Base-by-base conservation (phyloP, 2,888 invertebrate species). In the Scrobipalpa costella region DNA sequence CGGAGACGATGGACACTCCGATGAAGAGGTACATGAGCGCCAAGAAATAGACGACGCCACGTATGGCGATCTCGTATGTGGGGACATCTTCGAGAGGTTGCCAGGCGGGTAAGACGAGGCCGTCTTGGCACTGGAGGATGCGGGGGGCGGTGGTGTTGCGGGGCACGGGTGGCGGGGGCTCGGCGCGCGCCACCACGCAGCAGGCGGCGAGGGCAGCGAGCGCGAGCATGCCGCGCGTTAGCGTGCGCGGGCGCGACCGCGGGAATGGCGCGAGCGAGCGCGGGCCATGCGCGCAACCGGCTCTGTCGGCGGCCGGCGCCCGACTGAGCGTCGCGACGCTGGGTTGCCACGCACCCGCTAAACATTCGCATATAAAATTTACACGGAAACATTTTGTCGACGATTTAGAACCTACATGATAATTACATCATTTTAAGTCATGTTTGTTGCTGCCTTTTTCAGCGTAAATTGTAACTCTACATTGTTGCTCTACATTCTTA, bases 1-100 rank as follows among this genome's bases (percentile, higher is more conserved):
- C 99, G 72, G 99, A 98, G 71, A 99, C 96, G 84, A 99, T 99
- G 73, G 99, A 99, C 57, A 99, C 99, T 64, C 99, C 99, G 81
- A 99, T 96, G 92, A 99, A 99, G 83, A 99, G 94, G 86, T 99
- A 99, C 76, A 96, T 92, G 86, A 99, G 94, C 57, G 94, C 90
- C 61, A 97, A 73, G 90, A 99, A 98, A 91, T 99, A 99, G 67
- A 98, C 95, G 68, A 95, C 77, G 52, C 99, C 99, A 36, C 99
- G 94, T 66, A 97, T 92, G 68, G 97, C 92, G 69, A 96, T 94
- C 79, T 98, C 97, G 63, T 94, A 93, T 58, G 94, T 84, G 61
- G 95, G 92, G 62, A 98, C 93, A 86, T 96, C 94, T 38, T 94
- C 94, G 74, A 94, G 92, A n/a, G 98, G 98, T 73, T 83, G 83